Evolutionary conservation across 2,113 vertebrate genomes (phyloP), one percentile per base, ranked within the genome.

Genomic region (Ailurus styani): DNA sequence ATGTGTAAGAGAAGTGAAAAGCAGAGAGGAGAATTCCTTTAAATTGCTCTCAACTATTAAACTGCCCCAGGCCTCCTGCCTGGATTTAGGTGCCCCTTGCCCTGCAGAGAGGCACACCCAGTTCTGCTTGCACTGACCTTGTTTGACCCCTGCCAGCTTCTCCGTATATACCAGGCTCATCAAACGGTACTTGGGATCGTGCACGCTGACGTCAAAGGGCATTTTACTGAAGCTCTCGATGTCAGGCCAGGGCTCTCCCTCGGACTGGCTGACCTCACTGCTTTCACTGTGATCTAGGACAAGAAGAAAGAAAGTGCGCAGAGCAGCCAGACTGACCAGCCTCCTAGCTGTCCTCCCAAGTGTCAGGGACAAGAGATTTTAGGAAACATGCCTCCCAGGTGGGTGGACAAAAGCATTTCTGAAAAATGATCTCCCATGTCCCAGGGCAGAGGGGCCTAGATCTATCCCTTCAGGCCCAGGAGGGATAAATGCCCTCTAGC

Each of bases 171-270:
- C 99, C 1, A 99, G 98, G 98, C 99, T 99, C 98, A 99, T 99
- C 73, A 98, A 97, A 93, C 98, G 99, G 98, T 99, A 99, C 97
- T 99, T 99, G 94, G 99, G 99, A 94, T 99, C 99, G n/a, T 99
- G 98, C 60, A 99, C 99, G 29, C 97, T 99, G 96, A 99, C 97
- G 97, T 99, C 99, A 98, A 99, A 99, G 90, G 99, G 97, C 98
- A 99, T 98, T 97, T 99, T 99, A 96, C 99, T 99, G 97, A 99
- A 99, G 47, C 99, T 99, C 98, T 99, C 99, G n/a, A 99, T 98
- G 97, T 99, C 99, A 0, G 99, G 99, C 99, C 99, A 99, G 87
- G 99, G 99, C 83, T 98, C 99, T 0, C 97, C 98, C 92, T 98
- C 98, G 1, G 98, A 97, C 87, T 98, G 98, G 57, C 98, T 98